Evolutionary conservation across 2,797 vertebrate species (phyloP), one percentile per base, ranked within the genome.

Genomic region (Ptychadena robeensis): DNA sequence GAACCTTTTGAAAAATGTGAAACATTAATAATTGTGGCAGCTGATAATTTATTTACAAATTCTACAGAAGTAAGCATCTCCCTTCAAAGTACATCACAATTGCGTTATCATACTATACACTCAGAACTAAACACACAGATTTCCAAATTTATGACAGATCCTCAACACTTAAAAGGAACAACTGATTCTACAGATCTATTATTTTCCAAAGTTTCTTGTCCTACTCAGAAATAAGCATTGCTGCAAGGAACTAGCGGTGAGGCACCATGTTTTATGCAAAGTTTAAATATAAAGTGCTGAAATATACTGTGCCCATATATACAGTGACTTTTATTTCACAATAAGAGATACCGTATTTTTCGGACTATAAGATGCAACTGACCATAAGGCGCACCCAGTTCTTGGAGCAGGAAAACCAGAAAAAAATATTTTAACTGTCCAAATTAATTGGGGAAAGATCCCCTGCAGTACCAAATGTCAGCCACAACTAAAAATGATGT

Each of bases 11-110:
- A 59, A n/a, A 48, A 53, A 22, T 11, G 30, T 27, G 22, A 14
- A 67, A 66, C 35, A 72, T 70, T 79, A 69, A 86, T 70, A 87
- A 57, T 67, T 70, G 1, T 32, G 48, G 69, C 34, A 18, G 66
- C 86, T 77, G 57, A 84, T 86, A 71, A 82, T 63, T 82, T 79
- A 81, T 80, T 79, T 79, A 73, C 31, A 79, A 71, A 35, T 34
- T 27, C 9, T 34, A 3, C 34, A 57, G 80, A 84, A 83, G 27
- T 65, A 37, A 86, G 80, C 76, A 15, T 31, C n/a, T 37, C 11
- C 53, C 65, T 31, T 74, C 63, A 88, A 85, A 86, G 44, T 78
- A 81, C 38, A 12, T 67, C 37, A 68, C 40, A 18, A 35, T 37
- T 9, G 31, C 25, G 34, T 57, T 68, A 10, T 35, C 18, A 12